These are phyloP conservation scores for Taenioides sp. DNA, from an alignment of 2,797 vertebrate species.

Conservation along the genomic window DNA sequence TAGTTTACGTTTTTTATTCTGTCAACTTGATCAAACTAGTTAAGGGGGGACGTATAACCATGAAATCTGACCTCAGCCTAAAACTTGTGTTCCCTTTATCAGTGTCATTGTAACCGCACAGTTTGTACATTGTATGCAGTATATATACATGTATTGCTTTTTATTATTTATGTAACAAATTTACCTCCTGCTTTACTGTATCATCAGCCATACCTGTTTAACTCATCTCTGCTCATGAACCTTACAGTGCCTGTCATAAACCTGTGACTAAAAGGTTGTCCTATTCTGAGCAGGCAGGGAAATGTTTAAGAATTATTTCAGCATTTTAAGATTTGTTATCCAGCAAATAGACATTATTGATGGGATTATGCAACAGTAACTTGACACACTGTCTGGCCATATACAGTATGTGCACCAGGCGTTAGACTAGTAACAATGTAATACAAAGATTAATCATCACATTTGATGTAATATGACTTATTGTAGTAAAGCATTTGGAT, in stretches of 20 bases:
- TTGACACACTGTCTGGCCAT: constrained; percentile 13
- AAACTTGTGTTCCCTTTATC: constrained; percentile 38
- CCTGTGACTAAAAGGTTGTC: constrained; percentile 14
- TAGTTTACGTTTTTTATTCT: constrained; percentile 25
- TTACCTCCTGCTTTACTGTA: constrained; percentile 34
- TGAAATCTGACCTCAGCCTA: constrained; percentile 53
- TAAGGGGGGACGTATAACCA: constrained; percentile 9
- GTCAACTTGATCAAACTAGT: constrained; percentile 31
- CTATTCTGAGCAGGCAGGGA: constrained; percentile 13
- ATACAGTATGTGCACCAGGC: background rate
- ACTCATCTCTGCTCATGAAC: constrained; percentile 37
- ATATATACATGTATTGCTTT: constrained; percentile 46
- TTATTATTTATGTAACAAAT: constrained; percentile 36
- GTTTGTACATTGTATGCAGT: constrained; percentile 34
- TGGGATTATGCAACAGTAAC: constrained; percentile 34
- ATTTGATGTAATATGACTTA: constrained; percentile 6
- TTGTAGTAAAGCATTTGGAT: constrained; percentile 24
- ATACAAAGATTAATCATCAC: constrained; percentile 6
- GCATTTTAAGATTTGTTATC: constrained; percentile 20
- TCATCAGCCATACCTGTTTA: constrained; percentile 22
- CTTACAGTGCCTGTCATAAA: constrained; percentile 59
- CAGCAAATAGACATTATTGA: constrained; percentile 7
- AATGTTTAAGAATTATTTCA: background rate
- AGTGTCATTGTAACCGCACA: constrained; percentile 23
- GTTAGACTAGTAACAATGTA: constrained; percentile 5